Percentiles rank a stretch among this genome's conserved stretches.
phyloP scores from a whole-genome alignment of 2,888 invertebrate species.

The Cryptocephalus primarius region DNA sequence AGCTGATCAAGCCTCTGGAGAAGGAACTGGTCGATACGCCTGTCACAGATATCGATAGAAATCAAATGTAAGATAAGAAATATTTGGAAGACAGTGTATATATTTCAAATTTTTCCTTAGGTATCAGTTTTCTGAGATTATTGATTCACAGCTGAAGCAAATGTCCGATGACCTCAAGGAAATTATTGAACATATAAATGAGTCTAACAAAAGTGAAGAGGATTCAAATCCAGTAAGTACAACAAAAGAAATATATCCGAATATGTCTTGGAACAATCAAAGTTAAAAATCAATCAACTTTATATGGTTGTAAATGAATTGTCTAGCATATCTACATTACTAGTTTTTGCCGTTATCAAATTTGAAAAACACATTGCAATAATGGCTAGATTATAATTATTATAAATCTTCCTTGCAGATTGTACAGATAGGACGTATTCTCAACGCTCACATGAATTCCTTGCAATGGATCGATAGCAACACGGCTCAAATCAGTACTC shows the following conservation, averaged over 20 bases:
- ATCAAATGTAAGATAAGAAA: constrained; percentile 58
- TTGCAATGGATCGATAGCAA: constrained; percentile 90
- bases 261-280: too few relatives aligned
- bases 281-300: too few relatives aligned
- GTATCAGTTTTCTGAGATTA: constrained; percentile 78
- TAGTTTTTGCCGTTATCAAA: too few relatives aligned
- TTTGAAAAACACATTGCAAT: too few relatives aligned
- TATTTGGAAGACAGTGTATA: not conserved
- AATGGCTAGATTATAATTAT: not conserved
- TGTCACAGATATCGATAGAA: constrained; percentile 76
- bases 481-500: constrained; percentile 63
- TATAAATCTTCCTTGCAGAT: constrained; percentile 47
- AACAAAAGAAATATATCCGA: too few relatives aligned
- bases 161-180: constrained; percentile 94
- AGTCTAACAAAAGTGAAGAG: constrained; percentile 73
- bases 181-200: constrained; percentile 88
- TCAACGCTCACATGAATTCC: constrained; percentile 94
- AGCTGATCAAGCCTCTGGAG: constrained; percentile 75
- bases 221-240: constrained; percentile 73
- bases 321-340: too few relatives aligned
- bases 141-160: constrained; percentile 84
- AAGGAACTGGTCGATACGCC: constrained; percentile 59
- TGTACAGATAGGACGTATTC: constrained; percentile 82
- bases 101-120: constrained; percentile 31
- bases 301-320: too few relatives aligned